Evolutionary conservation across 2,113 vertebrate species (phyloP), one percentile per base, ranked within the genome.

Genomic region (Tragelaphus scriptus): DNA sequence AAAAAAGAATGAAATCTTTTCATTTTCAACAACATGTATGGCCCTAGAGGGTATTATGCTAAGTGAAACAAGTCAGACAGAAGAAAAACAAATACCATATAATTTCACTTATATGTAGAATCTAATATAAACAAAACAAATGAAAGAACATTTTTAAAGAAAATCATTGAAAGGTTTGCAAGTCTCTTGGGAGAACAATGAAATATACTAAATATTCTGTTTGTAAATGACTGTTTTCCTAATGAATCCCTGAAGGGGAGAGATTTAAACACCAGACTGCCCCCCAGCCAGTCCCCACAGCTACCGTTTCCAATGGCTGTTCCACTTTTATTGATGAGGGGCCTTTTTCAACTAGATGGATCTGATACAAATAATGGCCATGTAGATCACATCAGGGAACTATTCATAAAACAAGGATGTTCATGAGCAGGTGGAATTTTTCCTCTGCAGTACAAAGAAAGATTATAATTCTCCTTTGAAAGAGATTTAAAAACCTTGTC

Each of bases 341-440:
- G 85, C 47, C 85, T 87, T 94, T 97, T 97, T 93, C 80, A 88
- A 1, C 71, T 75, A 30, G 68, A 56, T 53, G 59, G 85, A 58
- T 87, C 44, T 90, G 82, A 94, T 55, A 25, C 56, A 88, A 87
- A 80, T 84, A 94, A 90, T 81, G 55, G 51, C n/a, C 40, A 82
- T 95, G 75, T 85, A 92, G 90, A 95, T 90, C 87, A 30, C 82
- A 79, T 93, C 79, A 49, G 75, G 95, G 58, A 86, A 61, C 88
- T 89, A 21, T 93, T 97, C 86, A 90, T 93, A 79, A 97, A 91
- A 94, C n/a, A 94, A 96, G 56, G 47, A 84, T 49, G 36, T 80
- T 93, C 49, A 19, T 89, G 12, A 65, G 28, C 77, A 96, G 55
- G 40, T 96, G 44, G 58, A 81, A 17, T 61, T 61, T 79, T 82